Conservation (phyloP, 2,113 vertebrate species). For the Nerophis lumbriciformis region DNA sequence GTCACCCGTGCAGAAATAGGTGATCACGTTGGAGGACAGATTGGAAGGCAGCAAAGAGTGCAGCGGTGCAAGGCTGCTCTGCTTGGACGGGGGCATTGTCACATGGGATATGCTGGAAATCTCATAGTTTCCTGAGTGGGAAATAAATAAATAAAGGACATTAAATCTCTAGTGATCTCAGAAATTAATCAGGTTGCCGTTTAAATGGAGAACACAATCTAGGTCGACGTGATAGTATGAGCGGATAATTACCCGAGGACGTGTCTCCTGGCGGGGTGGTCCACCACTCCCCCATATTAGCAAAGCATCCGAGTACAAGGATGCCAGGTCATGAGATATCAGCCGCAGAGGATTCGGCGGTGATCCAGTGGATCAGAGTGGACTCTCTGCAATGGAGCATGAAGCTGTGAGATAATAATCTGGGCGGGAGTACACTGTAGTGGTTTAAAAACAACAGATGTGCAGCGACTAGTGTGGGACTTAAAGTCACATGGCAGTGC, state of each 20-base stretch:
- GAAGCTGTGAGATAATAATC: constrained; percentile 63
- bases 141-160: constrained; percentile 40
- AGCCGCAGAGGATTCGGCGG: constrained; percentile 41
- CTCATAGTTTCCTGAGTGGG: constrained; percentile 76
- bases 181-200: constrained; percentile 29
- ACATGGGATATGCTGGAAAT: constrained; percentile 75
- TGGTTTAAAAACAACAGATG: constrained; percentile 55
- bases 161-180: not conserved
- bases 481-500: constrained; percentile 10
- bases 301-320: constrained; percentile 59
- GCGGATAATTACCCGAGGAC: constrained; percentile 73
- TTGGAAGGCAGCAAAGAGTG: constrained; percentile 71
- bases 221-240: constrained; percentile 27
- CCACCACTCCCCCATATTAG: constrained; percentile 92
- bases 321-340: constrained; percentile 63
- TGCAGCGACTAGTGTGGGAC: constrained; percentile 20
- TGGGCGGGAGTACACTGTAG: constrained; percentile 27
- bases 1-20: constrained; percentile 91
- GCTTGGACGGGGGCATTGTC: constrained; percentile 76
- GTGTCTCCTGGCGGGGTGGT: constrained; percentile 75
- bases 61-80: constrained; percentile 71
- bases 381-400: constrained; percentile 73
- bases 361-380: constrained; percentile 51
- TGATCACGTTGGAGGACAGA: constrained; percentile 74
- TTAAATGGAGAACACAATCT: constrained; percentile 53